These are phyloP conservation scores for Dyspetes luteomarginatus DNA, from an alignment of 2,888 invertebrate species.

Conservation along the genomic window DNA sequence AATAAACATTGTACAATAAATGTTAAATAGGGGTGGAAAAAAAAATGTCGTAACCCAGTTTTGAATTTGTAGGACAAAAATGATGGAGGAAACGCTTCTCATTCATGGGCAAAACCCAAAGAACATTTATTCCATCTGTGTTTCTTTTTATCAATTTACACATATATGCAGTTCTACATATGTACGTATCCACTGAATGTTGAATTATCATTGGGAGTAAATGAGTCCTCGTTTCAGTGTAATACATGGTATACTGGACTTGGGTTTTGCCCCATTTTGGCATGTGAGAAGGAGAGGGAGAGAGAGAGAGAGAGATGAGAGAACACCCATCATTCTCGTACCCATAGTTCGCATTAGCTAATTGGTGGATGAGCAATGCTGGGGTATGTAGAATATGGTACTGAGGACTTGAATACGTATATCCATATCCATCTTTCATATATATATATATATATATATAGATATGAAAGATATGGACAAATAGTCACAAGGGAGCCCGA, in stretches of 20 bases:
- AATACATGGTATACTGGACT: constrained; percentile 30
- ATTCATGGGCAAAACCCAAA: no score
- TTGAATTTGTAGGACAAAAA: no score
- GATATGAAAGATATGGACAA: constrained; percentile 11
- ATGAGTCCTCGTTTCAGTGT: constrained; percentile 38
- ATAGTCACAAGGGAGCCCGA: constrained; percentile 34
- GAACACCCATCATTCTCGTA: constrained; percentile 48
- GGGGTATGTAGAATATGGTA: constrained; percentile 42
- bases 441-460: no score
- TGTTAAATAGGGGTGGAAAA: no score
- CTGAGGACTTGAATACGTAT: constrained; percentile 25
- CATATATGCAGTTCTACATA: no score
- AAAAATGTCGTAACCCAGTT: no score
- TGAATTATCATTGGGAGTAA: constrained; percentile 39
- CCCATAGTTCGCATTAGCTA: constrained; percentile 69
- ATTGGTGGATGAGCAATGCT: constrained; percentile 64
- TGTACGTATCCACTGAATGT: constrained; percentile 15
- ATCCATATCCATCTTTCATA: no score
- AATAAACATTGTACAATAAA: no score
- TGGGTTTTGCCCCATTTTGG: constrained; percentile 52
- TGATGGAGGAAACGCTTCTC: no score
- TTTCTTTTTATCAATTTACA: no score
- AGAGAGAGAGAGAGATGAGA: constrained; percentile 1
- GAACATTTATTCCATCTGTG: no score
- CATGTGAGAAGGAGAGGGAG: background rate